phyloP scores from a whole-genome alignment of 1,140 invertebrate species.

The Paramacrobiotus metropolitanus region DNA sequence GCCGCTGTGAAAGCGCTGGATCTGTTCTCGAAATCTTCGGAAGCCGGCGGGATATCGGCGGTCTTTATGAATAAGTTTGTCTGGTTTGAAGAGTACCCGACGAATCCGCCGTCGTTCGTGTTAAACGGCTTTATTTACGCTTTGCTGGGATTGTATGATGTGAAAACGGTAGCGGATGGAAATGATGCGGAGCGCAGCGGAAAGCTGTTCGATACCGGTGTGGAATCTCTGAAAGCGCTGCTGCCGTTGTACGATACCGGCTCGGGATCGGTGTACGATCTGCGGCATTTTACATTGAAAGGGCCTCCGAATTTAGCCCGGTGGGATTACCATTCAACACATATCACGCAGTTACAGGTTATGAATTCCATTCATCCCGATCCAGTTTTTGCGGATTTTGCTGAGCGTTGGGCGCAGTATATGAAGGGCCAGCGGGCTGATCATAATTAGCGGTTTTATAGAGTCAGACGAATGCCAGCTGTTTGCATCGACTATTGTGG shows the following conservation, averaged over 20 bases:
- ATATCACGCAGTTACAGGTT: slow-evolving; percentile 80
- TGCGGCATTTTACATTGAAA: slow-evolving; percentile 61
- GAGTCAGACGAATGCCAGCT: too few species aligned
- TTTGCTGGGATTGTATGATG: slow-evolving; percentile 77
- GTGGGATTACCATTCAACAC: slow-evolving; percentile 96
- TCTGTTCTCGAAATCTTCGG: slow-evolving; percentile 45
- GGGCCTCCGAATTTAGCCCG: slow-evolving; percentile 60
- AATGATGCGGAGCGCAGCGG: slow-evolving; percentile 37
- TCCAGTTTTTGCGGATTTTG: slow-evolving; percentile 52
- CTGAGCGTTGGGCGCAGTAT: slow-evolving; percentile 79
- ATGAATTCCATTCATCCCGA: slow-evolving; percentile 65
- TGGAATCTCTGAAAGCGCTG: slow-evolving; percentile 64
- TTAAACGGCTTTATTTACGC: slow-evolving; percentile 98
- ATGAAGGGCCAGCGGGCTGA: slow-evolving; percentile 77
- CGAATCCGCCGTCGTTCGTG: slow-evolving; percentile 74
- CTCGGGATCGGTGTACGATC: slow-evolving; percentile 82
- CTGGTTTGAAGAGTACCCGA: slow-evolving; percentile 98
- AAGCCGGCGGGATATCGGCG: slow-evolving; percentile 21
- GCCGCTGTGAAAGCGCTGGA: slow-evolving; percentile 52
- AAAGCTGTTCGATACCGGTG: slow-evolving; percentile 55
- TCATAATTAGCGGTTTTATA: too few species aligned
- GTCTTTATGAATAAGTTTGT: slow-evolving; percentile 48
- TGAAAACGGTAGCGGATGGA: slow-evolving; percentile 27
- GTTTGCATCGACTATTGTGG: too few species aligned
- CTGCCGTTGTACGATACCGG: slow-evolving; percentile 82